Evolutionary conservation across 1,140 invertebrate genomes (phyloP).

Genomic region (Anagrus nilaparvatae): DNA sequence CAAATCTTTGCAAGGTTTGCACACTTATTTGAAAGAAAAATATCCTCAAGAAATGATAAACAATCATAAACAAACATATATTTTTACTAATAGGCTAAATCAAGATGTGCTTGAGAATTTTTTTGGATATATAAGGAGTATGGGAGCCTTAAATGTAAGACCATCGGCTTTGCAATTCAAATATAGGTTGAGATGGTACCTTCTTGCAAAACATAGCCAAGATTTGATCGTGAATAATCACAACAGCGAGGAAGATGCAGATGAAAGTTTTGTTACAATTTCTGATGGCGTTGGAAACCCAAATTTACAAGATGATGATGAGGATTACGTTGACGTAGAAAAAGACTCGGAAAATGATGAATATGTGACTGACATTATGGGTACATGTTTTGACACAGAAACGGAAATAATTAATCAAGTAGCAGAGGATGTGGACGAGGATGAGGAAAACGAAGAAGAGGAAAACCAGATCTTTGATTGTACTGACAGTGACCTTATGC

Average conservation of each 20-base stretch:
- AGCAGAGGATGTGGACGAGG: too few species aligned
- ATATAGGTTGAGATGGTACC: not conserved
- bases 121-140: not conserved
- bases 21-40: too few species aligned
- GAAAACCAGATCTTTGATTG: too few species aligned
- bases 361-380: not conserved
- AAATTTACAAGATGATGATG: not conserved
- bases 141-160: not conserved
- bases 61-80: too few species aligned
- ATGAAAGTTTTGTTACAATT: not conserved
- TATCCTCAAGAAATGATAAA: too few species aligned
- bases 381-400: not conserved
- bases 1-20: too few species aligned
- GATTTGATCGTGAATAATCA: not conserved
- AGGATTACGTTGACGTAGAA: too few species aligned
- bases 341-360: not conserved
- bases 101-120: not conserved
- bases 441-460: too few species aligned
- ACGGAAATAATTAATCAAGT: not conserved
- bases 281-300: not conserved
- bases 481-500: too few species aligned
- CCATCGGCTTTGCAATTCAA: not conserved
- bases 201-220: not conserved
- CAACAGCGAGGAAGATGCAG: not conserved
- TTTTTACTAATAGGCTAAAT: not conserved